Conservation (phyloP, 2,797 vertebrate species). For the Sebastes steindachneri region DNA sequence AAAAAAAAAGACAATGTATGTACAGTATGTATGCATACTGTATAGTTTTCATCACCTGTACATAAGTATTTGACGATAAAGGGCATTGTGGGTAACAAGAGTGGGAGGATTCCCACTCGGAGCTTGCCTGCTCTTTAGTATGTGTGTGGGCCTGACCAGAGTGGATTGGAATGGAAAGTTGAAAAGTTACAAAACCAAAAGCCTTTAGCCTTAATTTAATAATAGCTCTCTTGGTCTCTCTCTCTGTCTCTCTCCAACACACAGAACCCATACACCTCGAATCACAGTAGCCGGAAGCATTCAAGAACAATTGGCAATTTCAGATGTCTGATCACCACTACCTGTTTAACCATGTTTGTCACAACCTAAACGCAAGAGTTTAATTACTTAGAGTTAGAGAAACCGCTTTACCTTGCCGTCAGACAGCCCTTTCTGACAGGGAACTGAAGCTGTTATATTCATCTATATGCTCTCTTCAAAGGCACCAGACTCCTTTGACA, state of each 20-base stretch:
- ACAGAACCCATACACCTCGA: not conserved
- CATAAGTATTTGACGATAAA: conserved; percentile 8
- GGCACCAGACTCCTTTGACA: not conserved
- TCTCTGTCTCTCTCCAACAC: not conserved
- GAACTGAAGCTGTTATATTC: not conserved
- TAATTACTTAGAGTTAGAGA: not conserved
- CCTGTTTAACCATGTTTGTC: not conserved
- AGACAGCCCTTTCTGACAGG: not conserved
- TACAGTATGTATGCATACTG: not conserved
- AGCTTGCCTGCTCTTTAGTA: conserved; percentile 40
- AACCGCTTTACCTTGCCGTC: not conserved
- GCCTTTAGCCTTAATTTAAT: conserved; percentile 35
- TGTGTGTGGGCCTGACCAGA: conserved; percentile 32
- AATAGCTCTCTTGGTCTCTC: not conserved
- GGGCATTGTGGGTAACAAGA: conserved; percentile 25
- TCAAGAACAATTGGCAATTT: not conserved
- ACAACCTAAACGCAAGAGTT: not conserved
- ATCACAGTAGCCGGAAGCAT: not conserved
- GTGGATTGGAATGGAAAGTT: conserved; percentile 33
- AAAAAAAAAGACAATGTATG: not conserved
- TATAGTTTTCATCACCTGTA: not conserved
- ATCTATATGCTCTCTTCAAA: not conserved
- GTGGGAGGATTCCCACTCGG: conserved; percentile 41
- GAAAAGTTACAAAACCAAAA: conserved; percentile 52
- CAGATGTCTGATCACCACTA: not conserved